These are phyloP conservation scores for Xestia sexstrigata DNA, from an alignment of 2,888 invertebrate species.

Conservation along the genomic window DNA sequence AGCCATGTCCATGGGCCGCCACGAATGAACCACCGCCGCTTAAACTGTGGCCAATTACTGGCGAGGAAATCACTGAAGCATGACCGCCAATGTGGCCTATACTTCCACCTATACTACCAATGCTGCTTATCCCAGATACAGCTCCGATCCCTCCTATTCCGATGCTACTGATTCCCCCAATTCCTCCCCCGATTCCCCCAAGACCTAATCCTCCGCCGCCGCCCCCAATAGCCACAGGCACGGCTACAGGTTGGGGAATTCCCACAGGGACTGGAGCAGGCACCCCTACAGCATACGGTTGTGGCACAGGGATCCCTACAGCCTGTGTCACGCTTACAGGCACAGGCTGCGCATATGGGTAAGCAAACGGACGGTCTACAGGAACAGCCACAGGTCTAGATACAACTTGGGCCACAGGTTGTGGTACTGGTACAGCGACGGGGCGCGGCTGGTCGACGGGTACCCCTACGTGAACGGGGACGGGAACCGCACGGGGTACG, in stretches of 20 bases:
- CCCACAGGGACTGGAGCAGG: constrained; percentile 83
- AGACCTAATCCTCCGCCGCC: constrained; percentile 43
- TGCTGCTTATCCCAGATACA: constrained; percentile 29
- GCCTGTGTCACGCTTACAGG: constrained; percentile 88
- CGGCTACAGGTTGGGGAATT: constrained; percentile 80
- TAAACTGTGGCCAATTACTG: constrained; percentile 30
- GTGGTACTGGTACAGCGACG: constrained; percentile 86
- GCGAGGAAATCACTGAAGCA: constrained; percentile 38
- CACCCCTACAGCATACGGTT: constrained; percentile 86
- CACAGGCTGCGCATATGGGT: constrained; percentile 89
- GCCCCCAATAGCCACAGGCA: constrained; percentile 70
- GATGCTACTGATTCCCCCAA: constrained; percentile 47
- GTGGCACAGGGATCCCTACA: constrained; percentile 89
- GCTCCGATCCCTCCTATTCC: constrained; percentile 35
- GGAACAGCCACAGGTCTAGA: constrained; percentile 86
- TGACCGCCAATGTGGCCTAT: constrained; percentile 31
- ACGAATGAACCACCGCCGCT: constrained; percentile 40
- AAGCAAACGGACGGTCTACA: constrained; percentile 90
- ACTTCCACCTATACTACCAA: constrained; percentile 22
- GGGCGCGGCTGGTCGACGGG: constrained; percentile 88
- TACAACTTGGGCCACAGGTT: constrained; percentile 87
- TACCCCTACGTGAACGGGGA: constrained; percentile 87
- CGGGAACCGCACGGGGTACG: constrained; percentile 85
- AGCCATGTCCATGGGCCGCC: constrained; percentile 71
- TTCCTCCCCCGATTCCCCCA: constrained; percentile 18